A percentile compares a stretch with the other conserved stretches of the same genome.
Conservation (phyloP, 2,113 vertebrate genomes). For the Podarcis raffonei region DNA sequence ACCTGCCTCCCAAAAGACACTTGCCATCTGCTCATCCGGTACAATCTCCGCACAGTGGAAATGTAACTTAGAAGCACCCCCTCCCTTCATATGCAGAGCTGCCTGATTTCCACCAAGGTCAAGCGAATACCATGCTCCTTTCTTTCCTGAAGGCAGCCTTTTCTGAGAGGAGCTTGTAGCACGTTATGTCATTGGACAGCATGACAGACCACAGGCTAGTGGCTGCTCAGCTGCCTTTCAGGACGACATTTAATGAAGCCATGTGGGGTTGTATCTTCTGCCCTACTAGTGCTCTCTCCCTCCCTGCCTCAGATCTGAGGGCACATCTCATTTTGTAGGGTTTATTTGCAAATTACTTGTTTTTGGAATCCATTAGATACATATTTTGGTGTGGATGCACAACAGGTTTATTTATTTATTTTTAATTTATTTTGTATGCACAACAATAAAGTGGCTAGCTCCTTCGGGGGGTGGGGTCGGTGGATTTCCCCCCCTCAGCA, state of each 20-base stretch:
- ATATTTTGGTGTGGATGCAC: background rate
- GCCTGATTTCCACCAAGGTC: background rate
- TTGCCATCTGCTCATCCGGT: background rate
- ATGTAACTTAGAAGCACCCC: background rate
- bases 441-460: constrained; percentile 49
- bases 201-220: background rate
- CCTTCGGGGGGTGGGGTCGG: constrained; percentile 44
- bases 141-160: accelerated
- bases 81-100: accelerated
- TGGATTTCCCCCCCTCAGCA: background rate
- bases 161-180: background rate
- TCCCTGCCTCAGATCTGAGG: accelerated
- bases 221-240: background rate
- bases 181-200: accelerated
- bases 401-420: background rate
- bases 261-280: accelerated
- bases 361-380: background rate
- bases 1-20: background rate
- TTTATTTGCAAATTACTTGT: accelerated
- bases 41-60: background rate
- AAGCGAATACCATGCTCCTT: accelerated
- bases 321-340: background rate
- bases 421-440: background rate
- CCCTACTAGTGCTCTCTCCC: background rate
- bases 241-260: background rate